Conservation (phyloP, 2,888 invertebrate species). For the Trissolcus japonicus region DNA sequence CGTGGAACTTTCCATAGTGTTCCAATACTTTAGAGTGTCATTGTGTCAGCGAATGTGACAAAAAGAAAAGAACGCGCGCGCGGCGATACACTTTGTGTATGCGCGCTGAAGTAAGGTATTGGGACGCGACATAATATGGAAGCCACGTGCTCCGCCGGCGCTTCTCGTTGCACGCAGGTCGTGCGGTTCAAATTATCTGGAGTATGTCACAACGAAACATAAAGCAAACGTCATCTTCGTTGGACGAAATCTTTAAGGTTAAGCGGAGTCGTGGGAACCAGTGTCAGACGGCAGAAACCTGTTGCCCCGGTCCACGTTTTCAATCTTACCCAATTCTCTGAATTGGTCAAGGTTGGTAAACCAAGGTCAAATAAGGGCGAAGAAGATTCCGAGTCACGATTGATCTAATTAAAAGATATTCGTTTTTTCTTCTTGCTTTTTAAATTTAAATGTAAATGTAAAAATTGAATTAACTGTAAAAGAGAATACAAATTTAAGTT, state of each 20-base stretch:
- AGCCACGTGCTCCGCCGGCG: conserved; percentile 40
- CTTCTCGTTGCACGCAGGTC: conserved; percentile 41
- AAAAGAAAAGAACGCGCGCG: conserved; percentile 43
- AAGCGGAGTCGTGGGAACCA: no score
- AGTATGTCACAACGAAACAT: conserved; percentile 29
- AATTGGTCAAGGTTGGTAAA: conserved; percentile 1
- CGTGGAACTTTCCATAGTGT: conserved; percentile 47
- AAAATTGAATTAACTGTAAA: no score
- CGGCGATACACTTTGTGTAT: conserved; percentile 37
- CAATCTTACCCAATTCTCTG: not conserved
- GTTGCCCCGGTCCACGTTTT: not conserved
- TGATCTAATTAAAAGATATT: no score
- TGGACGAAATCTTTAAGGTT: conserved; percentile 16
- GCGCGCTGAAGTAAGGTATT: conserved; percentile 47
- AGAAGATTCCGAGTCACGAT: no score
- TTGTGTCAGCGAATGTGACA: conserved; percentile 48
- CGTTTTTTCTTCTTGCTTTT: no score
- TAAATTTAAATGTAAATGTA: no score
- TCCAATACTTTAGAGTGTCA: conserved; percentile 53
- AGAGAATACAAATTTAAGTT: no score
- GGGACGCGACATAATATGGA: conserved; percentile 49
- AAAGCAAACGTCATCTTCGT: conserved; percentile 15
- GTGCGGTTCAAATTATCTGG: conserved; percentile 42
- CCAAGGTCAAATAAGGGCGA: conserved; percentile 2
- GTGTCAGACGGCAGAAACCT: no score